Evolutionary conservation across 2,888 invertebrate genomes (phyloP), one percentile per base, ranked within the genome.

Genomic region (Dyspetes luteomarginatus): DNA sequence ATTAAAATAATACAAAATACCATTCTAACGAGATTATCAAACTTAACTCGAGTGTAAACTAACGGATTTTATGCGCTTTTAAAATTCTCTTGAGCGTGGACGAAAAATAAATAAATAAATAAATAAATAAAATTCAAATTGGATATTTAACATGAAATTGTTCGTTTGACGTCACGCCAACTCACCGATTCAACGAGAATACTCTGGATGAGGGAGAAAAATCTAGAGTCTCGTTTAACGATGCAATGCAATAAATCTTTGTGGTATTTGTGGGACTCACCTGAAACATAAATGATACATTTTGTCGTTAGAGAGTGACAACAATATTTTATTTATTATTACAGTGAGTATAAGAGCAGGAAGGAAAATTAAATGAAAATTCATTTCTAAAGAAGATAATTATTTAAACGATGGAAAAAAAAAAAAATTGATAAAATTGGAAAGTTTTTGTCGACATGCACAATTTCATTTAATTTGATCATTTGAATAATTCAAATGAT

Each of bases 231-330:
- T 12, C 24, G 12, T 7, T 43, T 64, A 41, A 71, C 58, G 74
- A 45, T 15, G n/a, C 3, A 5, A 43, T n/a, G 12, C n/a, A 26
- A 55, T 41, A 62, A 50, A 30, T 9, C 7, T 41, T 22, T 52
- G 5, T 65, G 28, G 28, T 30, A 56, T 62, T 72, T 28, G 73
- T 41, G 50, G n/a, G 26, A 80, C 80, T 80, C 71, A 80, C 80
- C 80, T 80, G 80, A 45, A 80, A 80, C 69, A 80, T 17, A 76
- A 80, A 79, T 7, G 9, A 43, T 28, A 64, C 12, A 41, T 45
- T 9, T 30, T 12, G 26, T 3, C 41, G 41, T 60, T 60, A 60
- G 58, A 2, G 0, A 5, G 17, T 7, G 15, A 30, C 7, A n/a
- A 36, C n/a, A n/a, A n/a, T n/a, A n/a, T n/a, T n/a, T n/a, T n/a